These are phyloP conservation scores for Apocheima hispidaria DNA, from an alignment of 2,888 invertebrate species.

Conservation along the genomic window DNA sequence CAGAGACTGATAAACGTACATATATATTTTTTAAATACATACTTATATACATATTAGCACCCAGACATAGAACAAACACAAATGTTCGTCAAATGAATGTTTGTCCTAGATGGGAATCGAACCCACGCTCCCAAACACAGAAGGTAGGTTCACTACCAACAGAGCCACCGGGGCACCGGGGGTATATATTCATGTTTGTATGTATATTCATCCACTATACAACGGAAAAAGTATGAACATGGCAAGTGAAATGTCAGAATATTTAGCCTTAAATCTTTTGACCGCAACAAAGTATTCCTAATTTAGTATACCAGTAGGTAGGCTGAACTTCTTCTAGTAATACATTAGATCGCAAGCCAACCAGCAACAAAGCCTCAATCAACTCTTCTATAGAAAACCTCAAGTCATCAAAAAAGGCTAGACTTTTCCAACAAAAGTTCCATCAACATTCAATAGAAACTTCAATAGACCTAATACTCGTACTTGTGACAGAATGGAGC, in stretches of 20 bases:
- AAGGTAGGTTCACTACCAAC: too few relatives aligned
- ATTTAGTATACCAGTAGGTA: not conserved
- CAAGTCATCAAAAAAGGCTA: slow-evolving; percentile 23
- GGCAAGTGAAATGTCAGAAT: not conserved
- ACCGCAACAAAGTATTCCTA: not conserved
- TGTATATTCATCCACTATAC: too few relatives aligned
- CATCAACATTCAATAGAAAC: slow-evolving; percentile 40
- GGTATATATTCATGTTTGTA: too few relatives aligned
- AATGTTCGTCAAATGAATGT: too few relatives aligned
- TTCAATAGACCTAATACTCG: slow-evolving; percentile 50
- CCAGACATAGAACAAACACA: too few relatives aligned
- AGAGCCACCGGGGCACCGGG: too few relatives aligned
- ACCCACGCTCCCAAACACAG: too few relatives aligned
- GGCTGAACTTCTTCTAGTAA: not conserved
- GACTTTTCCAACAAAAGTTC: slow-evolving; percentile 16
- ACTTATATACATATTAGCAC: too few relatives aligned
- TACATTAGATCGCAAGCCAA: not conserved
- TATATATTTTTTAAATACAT: too few relatives aligned
- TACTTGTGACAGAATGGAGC: slow-evolving; percentile 53
- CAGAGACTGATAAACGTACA: too few relatives aligned
- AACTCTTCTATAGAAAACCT: slow-evolving; percentile 4
- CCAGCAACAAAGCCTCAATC: slow-evolving; percentile 16
- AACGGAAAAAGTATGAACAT: too few relatives aligned
- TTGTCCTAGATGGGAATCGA: too few relatives aligned
- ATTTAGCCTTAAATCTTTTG: not conserved